phyloP scores from a whole-genome alignment of 1,140 invertebrate genomes.

The Homalodisca vitripennis region DNA sequence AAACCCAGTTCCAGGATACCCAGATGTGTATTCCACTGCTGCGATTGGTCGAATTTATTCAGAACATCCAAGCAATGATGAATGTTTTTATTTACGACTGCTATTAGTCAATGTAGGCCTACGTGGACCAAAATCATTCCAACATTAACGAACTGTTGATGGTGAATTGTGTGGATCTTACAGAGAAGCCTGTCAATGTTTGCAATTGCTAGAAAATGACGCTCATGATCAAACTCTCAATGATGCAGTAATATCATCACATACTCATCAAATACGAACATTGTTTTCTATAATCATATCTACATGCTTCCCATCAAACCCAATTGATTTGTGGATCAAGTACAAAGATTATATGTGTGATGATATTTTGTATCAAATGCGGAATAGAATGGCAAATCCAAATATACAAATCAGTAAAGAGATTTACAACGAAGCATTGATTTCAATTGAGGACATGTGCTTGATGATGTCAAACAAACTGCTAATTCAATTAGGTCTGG shows the following conservation, averaged over 20 bases:
- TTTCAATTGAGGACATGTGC: too few relatives aligned
- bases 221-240: constrained; percentile 42
- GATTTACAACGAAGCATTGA: too few relatives aligned
- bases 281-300: constrained; percentile 49
- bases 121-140: constrained; percentile 52
- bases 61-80: constrained; percentile 45
- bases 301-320: too few relatives aligned
- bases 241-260: constrained; percentile 42
- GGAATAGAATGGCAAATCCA: too few relatives aligned
- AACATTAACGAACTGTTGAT: constrained; percentile 49
- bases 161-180: constrained; percentile 46
- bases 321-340: too few relatives aligned
- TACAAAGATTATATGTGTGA: too few relatives aligned
- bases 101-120: constrained; percentile 49
- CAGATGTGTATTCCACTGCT: constrained; percentile 39
- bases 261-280: constrained; percentile 47
- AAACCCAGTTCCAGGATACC: constrained; percentile 41
- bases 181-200: constrained; percentile 46
- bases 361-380: too few relatives aligned
- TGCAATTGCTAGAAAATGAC: constrained; percentile 43
- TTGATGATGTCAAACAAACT: too few relatives aligned
- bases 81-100: constrained; percentile 49
- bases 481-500: too few relatives aligned
- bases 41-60: constrained; percentile 45
- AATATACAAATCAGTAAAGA: too few relatives aligned